Conservation (phyloP, 1,140 invertebrate genomes). For the Lepidotrigona ventralis region DNA sequence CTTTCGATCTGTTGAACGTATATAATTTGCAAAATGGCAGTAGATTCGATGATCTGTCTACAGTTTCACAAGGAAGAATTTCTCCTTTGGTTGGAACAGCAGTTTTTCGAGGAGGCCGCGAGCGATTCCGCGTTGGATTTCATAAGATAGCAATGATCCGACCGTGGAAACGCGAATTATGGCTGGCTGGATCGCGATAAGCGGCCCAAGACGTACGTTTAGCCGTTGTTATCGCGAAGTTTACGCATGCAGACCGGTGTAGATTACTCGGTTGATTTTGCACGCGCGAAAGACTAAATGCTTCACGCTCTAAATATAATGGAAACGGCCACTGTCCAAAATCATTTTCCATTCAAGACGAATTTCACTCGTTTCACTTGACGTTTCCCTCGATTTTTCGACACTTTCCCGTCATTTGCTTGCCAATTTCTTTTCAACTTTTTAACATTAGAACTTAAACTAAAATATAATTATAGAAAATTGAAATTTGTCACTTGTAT, state of each 20-base stretch:
- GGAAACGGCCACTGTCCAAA: neutral
- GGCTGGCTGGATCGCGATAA: slow-evolving; percentile 28
- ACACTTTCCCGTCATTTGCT: accelerated
- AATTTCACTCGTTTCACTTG: neutral
- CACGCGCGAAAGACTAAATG: slow-evolving; percentile 11
- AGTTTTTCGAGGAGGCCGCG: slow-evolving; percentile 15
- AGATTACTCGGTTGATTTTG: slow-evolving; percentile 33
- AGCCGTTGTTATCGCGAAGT: slow-evolving; percentile 29
- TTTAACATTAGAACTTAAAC: too few species aligned
- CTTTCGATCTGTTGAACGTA: neutral
- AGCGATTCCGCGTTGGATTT: slow-evolving; percentile 19
- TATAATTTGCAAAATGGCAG: neutral
- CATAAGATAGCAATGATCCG: slow-evolving; percentile 25
- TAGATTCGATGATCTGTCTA: neutral
- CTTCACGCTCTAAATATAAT: slow-evolving; percentile 24
- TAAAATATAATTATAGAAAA: neutral
- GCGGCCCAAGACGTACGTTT: slow-evolving; percentile 19
- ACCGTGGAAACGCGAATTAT: slow-evolving; percentile 13
- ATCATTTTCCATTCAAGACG: neutral
- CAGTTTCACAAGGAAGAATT: too few species aligned
- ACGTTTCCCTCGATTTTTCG: neutral
- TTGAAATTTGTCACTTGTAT: neutral
- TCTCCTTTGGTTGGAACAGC: neutral
- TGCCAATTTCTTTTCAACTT: neutral
- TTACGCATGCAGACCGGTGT: slow-evolving; percentile 30